Conservation (phyloP, 2,113 vertebrate genomes). For the Hippocampus guttulatus region DNA sequence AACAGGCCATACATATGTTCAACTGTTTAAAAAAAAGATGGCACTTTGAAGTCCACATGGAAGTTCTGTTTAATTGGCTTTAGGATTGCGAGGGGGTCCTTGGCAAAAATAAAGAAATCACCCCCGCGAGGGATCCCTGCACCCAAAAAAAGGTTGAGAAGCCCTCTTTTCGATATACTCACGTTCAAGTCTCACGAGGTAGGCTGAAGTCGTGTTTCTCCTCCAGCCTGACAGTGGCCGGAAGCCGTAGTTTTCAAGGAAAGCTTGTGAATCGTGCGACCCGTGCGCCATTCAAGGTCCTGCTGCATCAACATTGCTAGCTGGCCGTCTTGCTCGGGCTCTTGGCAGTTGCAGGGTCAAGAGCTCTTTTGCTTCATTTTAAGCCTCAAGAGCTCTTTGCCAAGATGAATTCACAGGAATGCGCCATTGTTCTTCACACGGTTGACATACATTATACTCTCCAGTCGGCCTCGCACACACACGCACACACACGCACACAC, state of each 20-base stretch:
- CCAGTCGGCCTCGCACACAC: slow-evolving; percentile 21
- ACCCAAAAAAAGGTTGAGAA: neutral
- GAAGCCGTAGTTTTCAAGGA: neutral
- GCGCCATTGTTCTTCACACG: slow-evolving; percentile 24
- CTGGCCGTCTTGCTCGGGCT: neutral
- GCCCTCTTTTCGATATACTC: neutral
- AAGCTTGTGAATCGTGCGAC: neutral
- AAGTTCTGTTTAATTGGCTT: too few relatives aligned
- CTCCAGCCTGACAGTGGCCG: neutral
- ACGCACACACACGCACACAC: neutral
- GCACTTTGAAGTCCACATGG: too few relatives aligned
- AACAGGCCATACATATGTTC: too few relatives aligned
- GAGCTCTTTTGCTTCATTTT: slow-evolving; percentile 4
- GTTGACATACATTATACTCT: slow-evolving; percentile 30
- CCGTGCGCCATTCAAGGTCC: neutral
- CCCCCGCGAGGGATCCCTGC: neutral
- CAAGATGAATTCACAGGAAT: slow-evolving; percentile 26
- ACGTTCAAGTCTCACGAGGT: too few relatives aligned
- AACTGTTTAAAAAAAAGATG: too few relatives aligned
- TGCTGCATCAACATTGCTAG: neutral
- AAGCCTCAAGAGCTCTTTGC: slow-evolving; percentile 19
- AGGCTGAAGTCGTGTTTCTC: neutral
- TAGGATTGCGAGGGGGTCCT: too few relatives aligned
- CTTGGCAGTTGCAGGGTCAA: slow-evolving; percentile 7
- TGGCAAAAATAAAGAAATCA: too few relatives aligned